Evolutionary conservation across 2,113 vertebrate genomes (phyloP).

Genomic region (Scortum barcoo): DNA sequence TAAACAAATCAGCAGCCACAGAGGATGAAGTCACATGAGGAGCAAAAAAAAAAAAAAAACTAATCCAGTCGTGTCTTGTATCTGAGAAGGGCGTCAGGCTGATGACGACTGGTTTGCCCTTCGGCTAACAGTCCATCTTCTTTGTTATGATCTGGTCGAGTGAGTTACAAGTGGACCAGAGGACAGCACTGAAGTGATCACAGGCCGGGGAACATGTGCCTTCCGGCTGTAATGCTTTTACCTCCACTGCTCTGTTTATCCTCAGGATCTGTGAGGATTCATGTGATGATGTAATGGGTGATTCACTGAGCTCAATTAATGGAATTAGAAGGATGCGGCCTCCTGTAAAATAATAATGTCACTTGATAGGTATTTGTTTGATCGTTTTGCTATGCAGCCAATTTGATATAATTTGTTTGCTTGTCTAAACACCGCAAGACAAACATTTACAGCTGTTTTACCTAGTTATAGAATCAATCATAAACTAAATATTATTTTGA

Average conservation of each 20-base stretch:
- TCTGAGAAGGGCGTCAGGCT: background rate
- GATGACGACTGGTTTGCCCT: slow-evolving; percentile 22
- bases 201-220: slow-evolving; percentile 34
- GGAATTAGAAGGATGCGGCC: background rate
- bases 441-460: background rate
- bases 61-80: background rate
- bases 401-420: background rate
- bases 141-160: slow-evolving; percentile 56
- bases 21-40: slow-evolving; percentile 22
- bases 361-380: background rate
- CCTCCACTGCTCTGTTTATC: slow-evolving; percentile 45
- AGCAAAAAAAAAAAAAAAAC: no score
- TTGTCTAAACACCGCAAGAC: background rate
- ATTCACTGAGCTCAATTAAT: no score
- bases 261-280: background rate
- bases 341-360: no score
- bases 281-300: no score
- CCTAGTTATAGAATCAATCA: background rate
- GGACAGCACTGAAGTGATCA: slow-evolving; percentile 24
- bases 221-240: slow-evolving; percentile 46
- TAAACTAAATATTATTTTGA: background rate
- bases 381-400: background rate
- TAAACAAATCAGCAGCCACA: background rate
- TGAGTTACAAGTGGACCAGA: slow-evolving; percentile 33
- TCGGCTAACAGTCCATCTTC: slow-evolving; percentile 30